Evolutionary conservation across 2,888 invertebrate genomes (phyloP).

Genomic region (Ophion slaviceki): DNA sequence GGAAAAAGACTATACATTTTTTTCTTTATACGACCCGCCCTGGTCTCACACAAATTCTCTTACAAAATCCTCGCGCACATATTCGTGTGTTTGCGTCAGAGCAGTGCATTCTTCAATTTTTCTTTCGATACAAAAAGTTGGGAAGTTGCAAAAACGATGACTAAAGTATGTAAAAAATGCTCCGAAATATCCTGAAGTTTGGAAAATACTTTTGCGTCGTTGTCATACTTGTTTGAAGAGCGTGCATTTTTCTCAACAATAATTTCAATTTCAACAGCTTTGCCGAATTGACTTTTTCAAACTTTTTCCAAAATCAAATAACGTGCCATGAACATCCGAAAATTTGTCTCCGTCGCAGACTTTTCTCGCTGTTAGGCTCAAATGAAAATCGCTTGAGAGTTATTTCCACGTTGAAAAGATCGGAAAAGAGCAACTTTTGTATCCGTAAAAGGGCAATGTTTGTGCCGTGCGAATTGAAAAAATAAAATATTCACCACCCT

Average conservation of each 20-base stretch:
- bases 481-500: conserved; percentile 14
- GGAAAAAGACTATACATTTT: conserved; percentile 50
- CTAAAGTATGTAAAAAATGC: background rate
- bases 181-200: background rate
- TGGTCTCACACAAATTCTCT: conserved; percentile 55
- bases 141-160: background rate
- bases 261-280: background rate
- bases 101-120: background rate
- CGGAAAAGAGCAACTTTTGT: background rate
- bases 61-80: conserved; percentile 54
- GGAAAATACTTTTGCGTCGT: background rate
- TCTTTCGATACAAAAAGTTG: background rate
- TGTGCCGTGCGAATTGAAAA: background rate
- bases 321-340: background rate
- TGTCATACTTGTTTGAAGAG: background rate
- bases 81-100: conserved; percentile 2
- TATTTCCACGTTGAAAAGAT: background rate
- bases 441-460: background rate
- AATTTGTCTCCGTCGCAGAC: background rate
- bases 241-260: background rate
- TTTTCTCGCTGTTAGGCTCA: background rate
- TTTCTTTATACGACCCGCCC: background rate
- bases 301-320: background rate
- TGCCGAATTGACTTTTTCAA: background rate
- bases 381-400: background rate